Base-by-base conservation (phyloP, 1,140 invertebrate genomes). In the Euura lappo region DNA sequence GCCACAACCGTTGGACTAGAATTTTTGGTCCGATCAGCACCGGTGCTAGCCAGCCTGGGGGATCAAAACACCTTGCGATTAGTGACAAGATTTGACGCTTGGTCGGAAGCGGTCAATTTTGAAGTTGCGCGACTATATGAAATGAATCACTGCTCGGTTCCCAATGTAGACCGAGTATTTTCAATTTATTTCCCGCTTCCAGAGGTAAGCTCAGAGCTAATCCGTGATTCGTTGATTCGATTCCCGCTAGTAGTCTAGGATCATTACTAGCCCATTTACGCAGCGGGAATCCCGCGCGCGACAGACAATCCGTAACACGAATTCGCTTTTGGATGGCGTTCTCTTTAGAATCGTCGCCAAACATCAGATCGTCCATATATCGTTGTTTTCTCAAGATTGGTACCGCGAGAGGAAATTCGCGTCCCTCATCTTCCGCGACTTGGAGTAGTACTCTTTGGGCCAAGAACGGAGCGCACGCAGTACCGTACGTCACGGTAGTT, bases 401-500 rank as follows among this genome's bases (percentile, higher is more conserved):
- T 8, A n/a, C 7, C 7, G 47, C 47, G 7, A 51, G 11, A 2
- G 81, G 79, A 67, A 46, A 79, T 6, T 68, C 44, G 1, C 72
- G n/a, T 10, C 65, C 11, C 44, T 75, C 73, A n/a, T 80, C 74
- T 1, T 60, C 2, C 0, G 78, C 76, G n/a, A 81, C 51, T 74
- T 83, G 68, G 8, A 71, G 11, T 0, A 84, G 60, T 45, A 68
- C 72, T 43, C 78, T 73, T 2, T 73, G 80, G 0, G 84, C 79
- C 3, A 81, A 65, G 75, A 77, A 86, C 4, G 83, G 77, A 4
- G 79, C 79, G 7, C 67, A 73, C 0, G 68, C 28, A 11, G 77
- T 80, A 2, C 86, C 85, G 76, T 83, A 87, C 0, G 85, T 86
- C 6, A 86, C 78, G 0, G 80, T 86, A 4, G 65, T 75, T 2